Evolutionary conservation across 2,113 vertebrate species (phyloP).

Genomic region (Phylloscopus trochilus): DNA sequence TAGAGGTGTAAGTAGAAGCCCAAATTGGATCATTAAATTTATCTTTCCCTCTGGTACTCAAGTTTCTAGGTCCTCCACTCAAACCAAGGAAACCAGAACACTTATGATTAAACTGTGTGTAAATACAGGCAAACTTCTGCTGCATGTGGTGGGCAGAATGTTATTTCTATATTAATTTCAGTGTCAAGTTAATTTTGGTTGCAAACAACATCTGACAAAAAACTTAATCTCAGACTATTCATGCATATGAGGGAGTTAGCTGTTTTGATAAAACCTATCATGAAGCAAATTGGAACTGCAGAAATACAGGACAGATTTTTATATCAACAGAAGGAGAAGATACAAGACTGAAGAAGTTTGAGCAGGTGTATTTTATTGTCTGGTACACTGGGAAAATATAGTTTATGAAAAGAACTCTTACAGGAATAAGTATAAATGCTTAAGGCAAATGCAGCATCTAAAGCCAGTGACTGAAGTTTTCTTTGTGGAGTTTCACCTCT

Average conservation of each 20-base stretch:
- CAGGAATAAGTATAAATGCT: neutral
- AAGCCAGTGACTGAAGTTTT: neutral
- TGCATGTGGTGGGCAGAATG: neutral
- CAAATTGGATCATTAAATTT: constrained; percentile 19
- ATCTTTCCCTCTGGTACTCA: neutral
- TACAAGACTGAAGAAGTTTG: neutral
- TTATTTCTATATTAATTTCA: neutral
- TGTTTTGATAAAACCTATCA: neutral
- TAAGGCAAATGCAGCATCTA: neutral
- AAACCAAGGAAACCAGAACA: neutral
- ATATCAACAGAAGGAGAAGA: neutral
- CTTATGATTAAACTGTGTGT: neutral
- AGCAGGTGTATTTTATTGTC: neutral
- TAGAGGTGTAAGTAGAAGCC: neutral
- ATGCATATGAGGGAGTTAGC: neutral
- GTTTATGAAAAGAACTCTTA: neutral
- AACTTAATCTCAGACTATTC: neutral
- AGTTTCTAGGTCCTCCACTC: neutral
- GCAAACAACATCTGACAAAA: neutral
- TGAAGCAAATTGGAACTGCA: neutral
- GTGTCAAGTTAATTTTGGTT: neutral
- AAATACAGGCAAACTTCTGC: neutral
- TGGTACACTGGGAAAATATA: neutral
- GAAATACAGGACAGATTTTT: neutral
- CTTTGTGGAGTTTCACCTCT: neutral